phyloP scores from a whole-genome alignment of 2,888 invertebrate species.

The Ophion ventricosus region DNA sequence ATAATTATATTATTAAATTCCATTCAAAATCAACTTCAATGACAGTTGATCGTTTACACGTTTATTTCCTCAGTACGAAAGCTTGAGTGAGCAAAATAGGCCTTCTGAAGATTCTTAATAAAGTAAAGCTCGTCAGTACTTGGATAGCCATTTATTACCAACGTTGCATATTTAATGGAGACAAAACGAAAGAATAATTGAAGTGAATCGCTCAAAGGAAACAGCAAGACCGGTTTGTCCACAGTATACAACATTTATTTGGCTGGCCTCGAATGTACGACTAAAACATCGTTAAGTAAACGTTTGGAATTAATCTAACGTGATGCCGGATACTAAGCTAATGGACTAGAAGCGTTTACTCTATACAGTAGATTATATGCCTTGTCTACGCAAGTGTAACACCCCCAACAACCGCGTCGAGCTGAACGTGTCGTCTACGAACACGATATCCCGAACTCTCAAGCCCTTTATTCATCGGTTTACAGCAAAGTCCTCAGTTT shows the following conservation, averaged over 20 bases:
- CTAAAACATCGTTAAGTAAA: constrained; percentile 35
- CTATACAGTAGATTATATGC: constrained; percentile 46
- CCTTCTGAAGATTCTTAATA: too few species aligned
- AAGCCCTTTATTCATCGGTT: constrained; percentile 7
- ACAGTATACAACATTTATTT: neutral
- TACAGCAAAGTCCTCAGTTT: constrained; percentile 10
- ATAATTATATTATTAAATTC: too few species aligned
- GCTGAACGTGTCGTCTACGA: constrained; percentile 49
- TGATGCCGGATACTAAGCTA: constrained; percentile 64
- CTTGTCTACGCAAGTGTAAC: constrained; percentile 33
- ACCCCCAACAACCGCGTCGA: constrained; percentile 19
- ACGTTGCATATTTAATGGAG: neutral
- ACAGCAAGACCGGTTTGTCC: neutral
- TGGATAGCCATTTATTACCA: neutral
- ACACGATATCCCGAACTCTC: constrained; percentile 24
- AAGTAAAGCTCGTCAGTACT: too few species aligned
- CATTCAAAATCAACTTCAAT: too few species aligned
- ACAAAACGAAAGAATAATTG: neutral
- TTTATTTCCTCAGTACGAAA: too few species aligned
- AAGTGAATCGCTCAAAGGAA: neutral
- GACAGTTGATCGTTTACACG: too few species aligned
- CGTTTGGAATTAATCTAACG: constrained; percentile 42
- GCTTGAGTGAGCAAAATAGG: too few species aligned
- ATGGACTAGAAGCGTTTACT: constrained; percentile 71
- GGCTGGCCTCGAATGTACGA: neutral